Base-by-base conservation (phyloP, 2,113 vertebrate species). In the Notiomystis cincta region DNA sequence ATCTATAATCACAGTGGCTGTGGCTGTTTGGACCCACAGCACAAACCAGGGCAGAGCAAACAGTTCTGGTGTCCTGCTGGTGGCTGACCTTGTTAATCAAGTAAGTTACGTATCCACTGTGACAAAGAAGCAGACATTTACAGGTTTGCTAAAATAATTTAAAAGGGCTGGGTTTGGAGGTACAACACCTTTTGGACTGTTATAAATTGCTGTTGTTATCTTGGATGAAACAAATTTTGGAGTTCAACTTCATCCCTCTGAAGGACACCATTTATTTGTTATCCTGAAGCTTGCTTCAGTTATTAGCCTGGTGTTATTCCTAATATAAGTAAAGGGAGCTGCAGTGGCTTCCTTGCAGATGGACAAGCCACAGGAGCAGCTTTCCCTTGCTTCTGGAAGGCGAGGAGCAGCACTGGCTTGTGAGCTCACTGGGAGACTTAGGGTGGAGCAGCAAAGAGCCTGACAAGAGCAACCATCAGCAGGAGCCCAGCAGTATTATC, bases 401-500 rank as follows among this genome's bases (percentile, higher is more conserved):
- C 30, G 12, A 54, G 15, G 50, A 54, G 62, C 3, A 21, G 75
- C 2, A 2, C 51, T 78, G 82, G 19, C 56, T 65, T 65, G 3
- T 1, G 1, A 37, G 24, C 33, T 76, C 30, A 9, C 35, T 31
- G 56, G 42, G 28, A 90, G 60, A 10, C 47, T 48, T 71, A 67
- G 37, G 57, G 45, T 73, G 66, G 56, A 80, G 35, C 37, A 57
- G 53, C 44, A 28, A 35, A 24, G 33, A 86, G 40, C 51, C 37
- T 35, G n/a, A 35, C 2, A 2, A 30, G 47, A 90, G 13, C 30
- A 87, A 28, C 60, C 3, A 1, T 56, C 23, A 40, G 45, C 51
- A 73, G 48, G 33, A 87, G 40, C 53, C 1, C 0, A 2, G 45
- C 20, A 17, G 33, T 2, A 1, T 79, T 54, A 31, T 58, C 37